Conservation (phyloP, 2,113 vertebrate genomes). For the Psittacus erithacus region DNA sequence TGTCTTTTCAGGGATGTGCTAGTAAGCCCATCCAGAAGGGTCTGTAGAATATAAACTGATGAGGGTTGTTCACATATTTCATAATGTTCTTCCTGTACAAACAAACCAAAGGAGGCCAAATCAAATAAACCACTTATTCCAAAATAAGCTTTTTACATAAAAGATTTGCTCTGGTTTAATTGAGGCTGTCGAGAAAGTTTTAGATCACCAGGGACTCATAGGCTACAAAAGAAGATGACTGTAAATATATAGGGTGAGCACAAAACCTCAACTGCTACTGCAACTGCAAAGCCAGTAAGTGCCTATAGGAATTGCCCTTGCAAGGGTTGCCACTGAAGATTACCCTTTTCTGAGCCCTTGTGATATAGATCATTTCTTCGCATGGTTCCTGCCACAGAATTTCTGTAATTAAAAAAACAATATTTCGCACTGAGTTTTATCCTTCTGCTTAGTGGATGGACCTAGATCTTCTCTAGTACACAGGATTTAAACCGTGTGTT, state of each 20-base stretch:
- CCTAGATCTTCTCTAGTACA: background rate
- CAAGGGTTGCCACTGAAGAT: background rate
- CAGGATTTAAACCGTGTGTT: background rate
- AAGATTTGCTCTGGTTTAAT: background rate
- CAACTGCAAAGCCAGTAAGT: background rate
- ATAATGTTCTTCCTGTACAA: background rate
- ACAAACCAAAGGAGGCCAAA: background rate
- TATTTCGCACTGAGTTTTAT: background rate
- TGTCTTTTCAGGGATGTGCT: background rate
- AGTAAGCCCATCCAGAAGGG: background rate
- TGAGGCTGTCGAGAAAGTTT: background rate
- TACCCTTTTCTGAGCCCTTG: background rate
- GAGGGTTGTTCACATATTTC: background rate
- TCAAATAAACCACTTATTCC: background rate
- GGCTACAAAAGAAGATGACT: background rate
- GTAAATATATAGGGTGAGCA: background rate
- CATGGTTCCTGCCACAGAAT: background rate
- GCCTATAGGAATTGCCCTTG: background rate
- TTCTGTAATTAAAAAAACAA: background rate
- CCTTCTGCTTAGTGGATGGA: background rate
- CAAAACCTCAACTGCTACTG: background rate
- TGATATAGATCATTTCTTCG: background rate
- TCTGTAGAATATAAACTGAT: background rate
- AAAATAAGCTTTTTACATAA: background rate
- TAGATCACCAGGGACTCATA: background rate